Conservation (phyloP, 2,888 invertebrate genomes). For the Junonia oenone region DNA sequence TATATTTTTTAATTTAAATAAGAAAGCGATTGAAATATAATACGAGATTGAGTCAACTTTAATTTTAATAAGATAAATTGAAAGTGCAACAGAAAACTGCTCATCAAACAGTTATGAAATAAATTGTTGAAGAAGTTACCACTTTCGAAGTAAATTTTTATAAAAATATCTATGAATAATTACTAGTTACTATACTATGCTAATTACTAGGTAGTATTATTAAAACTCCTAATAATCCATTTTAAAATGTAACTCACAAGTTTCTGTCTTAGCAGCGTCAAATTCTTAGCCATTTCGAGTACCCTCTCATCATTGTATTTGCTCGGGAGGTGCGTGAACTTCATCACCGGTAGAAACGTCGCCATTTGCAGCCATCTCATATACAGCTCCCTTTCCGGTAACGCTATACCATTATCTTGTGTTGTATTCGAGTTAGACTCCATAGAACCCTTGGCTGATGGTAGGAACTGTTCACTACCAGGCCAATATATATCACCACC, state of each 20-base stretch:
- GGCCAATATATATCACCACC: constrained; percentile 91
- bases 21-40: no score
- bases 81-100: no score
- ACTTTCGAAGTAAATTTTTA: no score
- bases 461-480: constrained; percentile 75
- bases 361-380: constrained; percentile 94
- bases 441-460: constrained; percentile 68
- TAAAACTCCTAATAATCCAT: no score
- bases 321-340: constrained; percentile 93
- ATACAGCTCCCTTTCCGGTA: constrained; percentile 90
- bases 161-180: no score
- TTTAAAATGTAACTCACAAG: constrained; percentile 80
- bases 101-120: no score
- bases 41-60: no score
- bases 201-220: no score
- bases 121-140: no score
- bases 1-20: no score
- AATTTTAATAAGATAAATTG: no score
- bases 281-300: constrained; percentile 86
- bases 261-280: constrained; percentile 86
- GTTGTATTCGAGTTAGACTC: constrained; percentile 46
- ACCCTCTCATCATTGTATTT: constrained; percentile 90
- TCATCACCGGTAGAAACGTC: constrained; percentile 94
- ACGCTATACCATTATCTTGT: constrained; percentile 63
- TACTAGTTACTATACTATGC: no score